Evolutionary conservation across 2,888 invertebrate genomes (phyloP).

Genomic region (Argynnis bischoffii): DNA sequence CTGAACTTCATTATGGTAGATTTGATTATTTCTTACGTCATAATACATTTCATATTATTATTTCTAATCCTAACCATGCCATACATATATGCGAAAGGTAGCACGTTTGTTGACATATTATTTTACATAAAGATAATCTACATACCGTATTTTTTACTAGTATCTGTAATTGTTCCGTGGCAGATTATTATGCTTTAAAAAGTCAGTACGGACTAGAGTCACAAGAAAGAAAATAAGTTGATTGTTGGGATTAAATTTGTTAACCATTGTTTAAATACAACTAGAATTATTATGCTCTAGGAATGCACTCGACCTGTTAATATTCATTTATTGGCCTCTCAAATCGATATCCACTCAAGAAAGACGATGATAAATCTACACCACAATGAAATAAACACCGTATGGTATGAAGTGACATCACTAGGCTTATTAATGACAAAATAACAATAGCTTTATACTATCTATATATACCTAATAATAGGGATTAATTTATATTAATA

Average conservation of each 20-base stretch:
- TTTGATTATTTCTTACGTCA: too few species aligned
- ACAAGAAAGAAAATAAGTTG: not conserved
- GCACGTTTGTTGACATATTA: too few species aligned
- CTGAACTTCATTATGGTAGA: too few species aligned
- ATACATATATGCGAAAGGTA: too few species aligned
- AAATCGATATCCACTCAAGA: slow-evolving; percentile 17
- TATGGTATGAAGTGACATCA: slow-evolving; percentile 29
- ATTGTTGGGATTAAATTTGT: not conserved
- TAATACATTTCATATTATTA: too few species aligned
- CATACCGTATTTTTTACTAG: too few species aligned
- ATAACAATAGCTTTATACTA: slow-evolving; percentile 28
- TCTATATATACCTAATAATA: slow-evolving; percentile 19
- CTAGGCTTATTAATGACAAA: slow-evolving; percentile 29
- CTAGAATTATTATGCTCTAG: not conserved
- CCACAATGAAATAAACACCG: slow-evolving; percentile 19
- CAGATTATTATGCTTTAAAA: too few species aligned
- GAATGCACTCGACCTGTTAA: slow-evolving; percentile 16
- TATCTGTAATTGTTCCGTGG: too few species aligned
- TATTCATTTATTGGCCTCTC: slow-evolving; percentile 14
- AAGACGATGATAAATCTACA: slow-evolving; percentile 21
- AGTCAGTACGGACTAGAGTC: too few species aligned
- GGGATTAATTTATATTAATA: not conserved
- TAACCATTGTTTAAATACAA: slow-evolving; percentile 3
- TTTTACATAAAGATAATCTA: too few species aligned
- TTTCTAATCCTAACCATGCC: too few species aligned